A percentile compares a stretch with the other conserved stretches of the same genome.
These are phyloP conservation scores for Temnothorax unifasciatus DNA, from an alignment of 2,888 invertebrate species.

Conservation along the genomic window DNA sequence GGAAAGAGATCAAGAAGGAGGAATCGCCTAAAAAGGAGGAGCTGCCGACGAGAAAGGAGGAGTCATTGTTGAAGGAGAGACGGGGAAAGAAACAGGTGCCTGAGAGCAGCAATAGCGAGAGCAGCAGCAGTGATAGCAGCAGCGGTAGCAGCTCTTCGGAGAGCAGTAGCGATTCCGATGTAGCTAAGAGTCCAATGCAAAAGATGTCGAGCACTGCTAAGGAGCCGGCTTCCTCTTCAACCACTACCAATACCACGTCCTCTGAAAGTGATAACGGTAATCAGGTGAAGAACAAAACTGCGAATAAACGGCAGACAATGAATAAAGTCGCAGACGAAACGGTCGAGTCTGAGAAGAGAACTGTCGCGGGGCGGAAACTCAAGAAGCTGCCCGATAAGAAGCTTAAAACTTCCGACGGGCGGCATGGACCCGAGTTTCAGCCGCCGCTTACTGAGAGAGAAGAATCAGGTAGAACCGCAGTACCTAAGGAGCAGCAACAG, in stretches of 20 bases:
- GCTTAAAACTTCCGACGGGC: constrained; percentile 94
- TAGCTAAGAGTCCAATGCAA: constrained; percentile 76
- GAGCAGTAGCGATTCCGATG: constrained; percentile 84
- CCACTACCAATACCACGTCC: constrained; percentile 81
- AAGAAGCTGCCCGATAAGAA: constrained; percentile 93
- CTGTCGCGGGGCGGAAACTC: constrained; percentile 86
- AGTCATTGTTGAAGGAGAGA: constrained; percentile 36
- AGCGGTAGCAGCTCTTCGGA: constrained; percentile 86
- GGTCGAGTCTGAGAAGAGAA: constrained; percentile 70
- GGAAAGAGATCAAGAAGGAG: constrained; percentile 83
- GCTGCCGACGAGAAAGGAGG: constrained; percentile 60
- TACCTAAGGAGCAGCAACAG: constrained; percentile 83
- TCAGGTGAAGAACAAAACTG: constrained; percentile 72
- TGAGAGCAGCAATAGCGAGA: constrained; percentile 87
- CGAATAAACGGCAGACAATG: constrained; percentile 63
- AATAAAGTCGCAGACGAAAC: constrained; percentile 56
- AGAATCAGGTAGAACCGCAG: constrained; percentile 88
- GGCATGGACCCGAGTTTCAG: constrained; percentile 91
- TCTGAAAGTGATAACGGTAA: constrained; percentile 83
- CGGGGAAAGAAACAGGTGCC: constrained; percentile 38
- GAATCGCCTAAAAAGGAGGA: constrained; percentile 81
- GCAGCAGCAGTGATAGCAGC: constrained; percentile 85
- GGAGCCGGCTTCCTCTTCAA: constrained; percentile 78
- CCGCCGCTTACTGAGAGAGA: constrained; percentile 91
- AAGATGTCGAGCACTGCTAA: constrained; percentile 51